These are phyloP conservation scores for Desmophyllum pertusum DNA, from an alignment of 92 coral and sea anemone genomes.

Conservation along the genomic window DNA sequence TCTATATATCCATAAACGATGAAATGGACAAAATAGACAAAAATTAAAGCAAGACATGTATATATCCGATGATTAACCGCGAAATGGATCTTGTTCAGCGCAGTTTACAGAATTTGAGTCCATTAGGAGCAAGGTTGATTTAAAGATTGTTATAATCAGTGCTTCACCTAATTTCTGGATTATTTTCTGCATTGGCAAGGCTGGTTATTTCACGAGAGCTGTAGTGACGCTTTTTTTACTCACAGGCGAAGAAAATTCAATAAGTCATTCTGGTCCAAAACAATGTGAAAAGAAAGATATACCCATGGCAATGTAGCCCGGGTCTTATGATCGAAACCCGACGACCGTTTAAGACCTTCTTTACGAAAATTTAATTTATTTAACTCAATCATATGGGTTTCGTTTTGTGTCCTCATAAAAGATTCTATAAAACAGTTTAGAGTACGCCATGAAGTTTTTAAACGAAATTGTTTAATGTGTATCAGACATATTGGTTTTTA, in stretches of 20 bases:
- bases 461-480: constrained; percentile 49
- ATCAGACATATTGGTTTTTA: constrained; percentile 43
- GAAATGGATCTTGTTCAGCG: constrained; percentile 75
- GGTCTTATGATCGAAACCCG: background rate
- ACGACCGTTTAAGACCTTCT: constrained; percentile 19
- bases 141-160: constrained; percentile 71
- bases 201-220: background rate
- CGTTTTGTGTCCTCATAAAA: constrained; percentile 39
- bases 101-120: constrained; percentile 82
- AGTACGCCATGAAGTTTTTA: constrained; percentile 50
- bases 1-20: constrained; percentile 34
- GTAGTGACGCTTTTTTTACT: background rate
- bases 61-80: constrained; percentile 76
- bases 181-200: background rate
- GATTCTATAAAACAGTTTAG: constrained; percentile 25
- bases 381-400: constrained; percentile 43
- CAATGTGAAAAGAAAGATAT: background rate
- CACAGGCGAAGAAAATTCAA: background rate
- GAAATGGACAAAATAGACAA: constrained; percentile 41
- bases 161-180: constrained; percentile 26
- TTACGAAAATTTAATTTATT: constrained; percentile 41
- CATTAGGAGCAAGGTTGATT: constrained; percentile 74
- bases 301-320: background rate
- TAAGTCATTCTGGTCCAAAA: background rate
- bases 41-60: constrained; percentile 66